Evolutionary conservation across 30 jellyfish, hydroid and myxozoan species (phyloP).

Genomic region (Cassiopea andromeda): DNA sequence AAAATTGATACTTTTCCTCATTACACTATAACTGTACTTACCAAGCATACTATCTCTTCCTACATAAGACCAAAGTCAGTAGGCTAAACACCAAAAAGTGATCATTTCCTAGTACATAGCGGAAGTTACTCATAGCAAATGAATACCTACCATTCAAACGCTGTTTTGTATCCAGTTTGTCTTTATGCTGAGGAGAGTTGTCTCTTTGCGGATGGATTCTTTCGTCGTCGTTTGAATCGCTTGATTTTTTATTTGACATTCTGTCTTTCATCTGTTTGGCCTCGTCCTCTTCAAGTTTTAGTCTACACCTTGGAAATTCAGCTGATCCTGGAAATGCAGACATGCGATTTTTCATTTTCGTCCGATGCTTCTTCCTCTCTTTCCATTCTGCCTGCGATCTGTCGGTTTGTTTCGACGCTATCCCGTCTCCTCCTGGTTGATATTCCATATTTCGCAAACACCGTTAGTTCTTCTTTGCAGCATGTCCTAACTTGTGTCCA

Average conservation of each 20-base stretch:
- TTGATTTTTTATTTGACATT: slow-evolving; percentile 30
- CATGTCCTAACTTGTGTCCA: slow-evolving; percentile 59
- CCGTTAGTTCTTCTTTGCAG: slow-evolving; percentile 63
- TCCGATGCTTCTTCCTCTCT: not conserved
- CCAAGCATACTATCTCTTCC: no score
- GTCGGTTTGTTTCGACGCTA: slow-evolving; percentile 51
- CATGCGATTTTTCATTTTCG: slow-evolving; percentile 55
- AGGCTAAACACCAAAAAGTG: not conserved
- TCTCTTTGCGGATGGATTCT: not conserved
- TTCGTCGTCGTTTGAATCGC: slow-evolving; percentile 16
- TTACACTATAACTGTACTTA: no score
- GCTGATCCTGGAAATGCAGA: slow-evolving; percentile 77
- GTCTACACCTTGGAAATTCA: slow-evolving; percentile 71
- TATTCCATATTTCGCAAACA: slow-evolving; percentile 39
- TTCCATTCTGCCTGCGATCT: slow-evolving; percentile 50
- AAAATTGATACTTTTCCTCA: no score
- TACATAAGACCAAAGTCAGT: no score
- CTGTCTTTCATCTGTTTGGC: slow-evolving; percentile 71
- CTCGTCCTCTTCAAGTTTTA: slow-evolving; percentile 55
- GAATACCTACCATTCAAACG: slow-evolving; percentile 26
- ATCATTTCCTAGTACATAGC: not conserved
- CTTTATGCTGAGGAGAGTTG: not conserved
- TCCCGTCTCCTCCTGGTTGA: slow-evolving; percentile 5
- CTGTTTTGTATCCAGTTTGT: not conserved
- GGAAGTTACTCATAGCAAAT: not conserved